Evolutionary conservation across 2,888 invertebrate genomes (phyloP).

Genomic region (Prionchulus punctatus): DNA sequence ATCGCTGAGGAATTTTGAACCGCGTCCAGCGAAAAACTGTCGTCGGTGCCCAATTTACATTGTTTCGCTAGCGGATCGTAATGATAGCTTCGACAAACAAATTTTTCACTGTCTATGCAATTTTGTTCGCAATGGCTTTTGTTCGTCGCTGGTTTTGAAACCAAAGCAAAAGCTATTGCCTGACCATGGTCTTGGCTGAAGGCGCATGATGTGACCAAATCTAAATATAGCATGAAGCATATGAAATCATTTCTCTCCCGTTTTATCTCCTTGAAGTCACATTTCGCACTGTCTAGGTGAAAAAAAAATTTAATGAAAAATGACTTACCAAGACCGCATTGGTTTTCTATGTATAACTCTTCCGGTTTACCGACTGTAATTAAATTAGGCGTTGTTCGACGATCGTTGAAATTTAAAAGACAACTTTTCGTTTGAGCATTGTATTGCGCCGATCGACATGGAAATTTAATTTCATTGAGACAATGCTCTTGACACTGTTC

Average conservation of each 20-base stretch:
- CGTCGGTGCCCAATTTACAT: slow-evolving; percentile 3
- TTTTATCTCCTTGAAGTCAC: too few relatives aligned
- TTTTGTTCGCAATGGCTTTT: neutral
- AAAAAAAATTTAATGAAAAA: neutral
- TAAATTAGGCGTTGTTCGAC: neutral
- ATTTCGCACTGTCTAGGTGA: too few relatives aligned
- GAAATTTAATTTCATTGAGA: neutral
- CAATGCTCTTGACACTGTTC: neutral
- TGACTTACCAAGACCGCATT: neutral
- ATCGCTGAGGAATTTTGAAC: neutral
- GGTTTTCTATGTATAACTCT: slow-evolving; percentile 4
- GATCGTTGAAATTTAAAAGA: neutral
- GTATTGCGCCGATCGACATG: slow-evolving; percentile 1
- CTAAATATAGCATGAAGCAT: neutral
- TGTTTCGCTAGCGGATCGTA: neutral
- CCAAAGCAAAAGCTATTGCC: neutral
- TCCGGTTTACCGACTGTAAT: neutral
- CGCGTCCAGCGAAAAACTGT: neutral
- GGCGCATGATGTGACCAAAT: neutral
- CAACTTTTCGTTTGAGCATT: neutral
- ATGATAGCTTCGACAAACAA: slow-evolving; percentile 2
- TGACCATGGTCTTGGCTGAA: neutral
- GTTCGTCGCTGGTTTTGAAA: neutral
- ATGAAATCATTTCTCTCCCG: neutral
- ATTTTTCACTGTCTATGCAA: neutral